phyloP scores from a whole-genome alignment of 2,113 vertebrate species.

The Scartelaos histophorus region DNA sequence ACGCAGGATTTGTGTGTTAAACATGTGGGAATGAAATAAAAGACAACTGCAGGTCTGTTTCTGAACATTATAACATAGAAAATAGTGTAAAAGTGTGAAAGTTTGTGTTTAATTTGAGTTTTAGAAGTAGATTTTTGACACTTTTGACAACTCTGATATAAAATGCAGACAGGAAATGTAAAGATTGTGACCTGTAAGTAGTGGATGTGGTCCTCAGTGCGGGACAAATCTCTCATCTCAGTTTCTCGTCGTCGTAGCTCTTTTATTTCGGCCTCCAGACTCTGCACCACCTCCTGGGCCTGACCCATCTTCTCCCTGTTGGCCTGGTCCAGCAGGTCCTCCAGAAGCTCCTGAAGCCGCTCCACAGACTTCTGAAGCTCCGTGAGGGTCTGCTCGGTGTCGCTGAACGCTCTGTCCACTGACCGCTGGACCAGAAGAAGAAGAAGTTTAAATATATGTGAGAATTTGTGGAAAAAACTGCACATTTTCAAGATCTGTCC shows the following conservation, averaged over 20 bases:
- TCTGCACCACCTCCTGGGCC: conserved; percentile 66
- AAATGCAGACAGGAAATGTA: no score
- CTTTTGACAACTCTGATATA: no score
- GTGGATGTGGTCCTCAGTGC: conserved; percentile 75
- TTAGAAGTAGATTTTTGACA: no score
- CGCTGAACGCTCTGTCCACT: conserved; percentile 50
- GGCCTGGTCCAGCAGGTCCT: conserved; percentile 69
- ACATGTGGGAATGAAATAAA: no score
- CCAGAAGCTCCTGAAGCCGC: conserved; percentile 71
- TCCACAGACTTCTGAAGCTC: conserved; percentile 75
- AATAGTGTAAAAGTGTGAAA: no score
- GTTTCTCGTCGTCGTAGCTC: conserved; percentile 68
- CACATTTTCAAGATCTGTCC: no score
- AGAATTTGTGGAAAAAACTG: no score
- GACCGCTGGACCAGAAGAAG: conserved; percentile 56
- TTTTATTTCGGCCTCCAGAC: conserved; percentile 67
- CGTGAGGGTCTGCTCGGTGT: conserved; percentile 48
- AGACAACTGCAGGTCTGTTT: no score
- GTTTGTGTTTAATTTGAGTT: no score
- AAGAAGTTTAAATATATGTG: no score
- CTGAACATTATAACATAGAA: no score
- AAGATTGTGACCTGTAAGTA: conserved; percentile 71
- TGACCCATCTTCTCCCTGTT: conserved; percentile 70
- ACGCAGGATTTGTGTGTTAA: no score
- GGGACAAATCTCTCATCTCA: conserved; percentile 68